Evolutionary conservation across 2,797 vertebrate species (phyloP).

Genomic region (Lepilemur septentrionalis): DNA sequence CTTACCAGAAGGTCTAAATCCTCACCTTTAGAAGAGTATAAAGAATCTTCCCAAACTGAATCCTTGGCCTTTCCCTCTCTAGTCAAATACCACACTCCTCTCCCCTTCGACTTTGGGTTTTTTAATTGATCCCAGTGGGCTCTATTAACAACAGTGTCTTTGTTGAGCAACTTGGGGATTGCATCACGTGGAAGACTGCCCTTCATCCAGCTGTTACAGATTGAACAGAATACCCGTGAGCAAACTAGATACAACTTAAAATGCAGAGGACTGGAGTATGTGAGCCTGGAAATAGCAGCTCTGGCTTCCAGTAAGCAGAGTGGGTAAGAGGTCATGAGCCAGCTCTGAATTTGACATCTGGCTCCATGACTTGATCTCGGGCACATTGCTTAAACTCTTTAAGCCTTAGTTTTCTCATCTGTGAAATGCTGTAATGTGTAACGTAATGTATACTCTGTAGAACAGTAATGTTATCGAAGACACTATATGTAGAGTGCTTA

Average conservation of each 20-base stretch:
- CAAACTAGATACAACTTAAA: background rate
- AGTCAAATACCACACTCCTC: background rate
- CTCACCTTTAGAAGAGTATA: background rate
- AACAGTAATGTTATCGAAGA: background rate
- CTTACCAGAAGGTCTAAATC: background rate
- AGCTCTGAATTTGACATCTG: conserved; percentile 14
- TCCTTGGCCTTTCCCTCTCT: background rate
- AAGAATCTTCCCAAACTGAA: background rate
- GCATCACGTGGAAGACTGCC: background rate
- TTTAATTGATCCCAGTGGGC: background rate
- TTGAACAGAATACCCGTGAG: background rate
- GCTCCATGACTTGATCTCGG: background rate
- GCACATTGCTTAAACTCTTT: background rate
- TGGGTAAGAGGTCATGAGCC: background rate
- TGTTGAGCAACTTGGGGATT: background rate
- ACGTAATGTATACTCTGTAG: background rate
- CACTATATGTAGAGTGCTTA: background rate
- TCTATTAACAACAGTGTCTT: background rate
- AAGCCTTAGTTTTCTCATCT: background rate
- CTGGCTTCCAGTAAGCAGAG: background rate
- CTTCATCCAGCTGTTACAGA: background rate
- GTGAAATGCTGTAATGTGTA: background rate
- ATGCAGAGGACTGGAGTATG: background rate
- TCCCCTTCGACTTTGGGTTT: background rate
- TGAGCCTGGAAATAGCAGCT: background rate